These are phyloP conservation scores for Porphyrio hochstetteri DNA, from an alignment of 2,113 vertebrate species.

Conservation along the genomic window DNA sequence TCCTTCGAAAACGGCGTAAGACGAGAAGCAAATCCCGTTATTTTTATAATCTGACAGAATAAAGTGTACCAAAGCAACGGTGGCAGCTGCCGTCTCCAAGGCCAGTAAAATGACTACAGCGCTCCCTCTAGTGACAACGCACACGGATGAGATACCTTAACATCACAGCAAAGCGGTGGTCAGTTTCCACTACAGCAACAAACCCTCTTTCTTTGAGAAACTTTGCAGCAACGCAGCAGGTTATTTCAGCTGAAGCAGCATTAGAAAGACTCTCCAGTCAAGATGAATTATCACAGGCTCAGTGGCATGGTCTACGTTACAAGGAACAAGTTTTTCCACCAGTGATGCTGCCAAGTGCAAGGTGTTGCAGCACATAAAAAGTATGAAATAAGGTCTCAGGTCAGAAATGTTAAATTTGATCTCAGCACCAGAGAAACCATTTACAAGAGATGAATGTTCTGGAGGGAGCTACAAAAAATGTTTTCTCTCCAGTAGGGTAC, in stretches of 20 bases:
- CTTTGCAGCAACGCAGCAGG: neutral
- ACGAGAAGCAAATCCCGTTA: neutral
- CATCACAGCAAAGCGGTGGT: too few relatives aligned
- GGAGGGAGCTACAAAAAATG: neutral
- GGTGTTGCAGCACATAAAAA: neutral
- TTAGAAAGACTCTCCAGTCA: neutral
- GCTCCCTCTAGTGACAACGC: conserved; percentile 59
- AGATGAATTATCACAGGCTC: neutral
- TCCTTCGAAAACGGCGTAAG: neutral
- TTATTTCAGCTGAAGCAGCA: neutral
- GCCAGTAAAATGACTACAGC: neutral
- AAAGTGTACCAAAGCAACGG: accelerated
- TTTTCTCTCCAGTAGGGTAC: neutral
- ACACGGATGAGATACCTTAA: neutral
- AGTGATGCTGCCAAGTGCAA: neutral
- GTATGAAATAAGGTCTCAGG: neutral
- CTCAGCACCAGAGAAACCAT: neutral
- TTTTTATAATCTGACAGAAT: neutral
- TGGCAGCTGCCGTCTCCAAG: neutral
- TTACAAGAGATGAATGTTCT: neutral
- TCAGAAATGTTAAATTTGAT: neutral
- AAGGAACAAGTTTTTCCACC: neutral
- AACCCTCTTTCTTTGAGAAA: neutral
- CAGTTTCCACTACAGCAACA: neutral
- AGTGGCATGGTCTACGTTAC: neutral